Base-by-base conservation (phyloP, 2,797 vertebrate species). In the Furcifer pardalis region DNA sequence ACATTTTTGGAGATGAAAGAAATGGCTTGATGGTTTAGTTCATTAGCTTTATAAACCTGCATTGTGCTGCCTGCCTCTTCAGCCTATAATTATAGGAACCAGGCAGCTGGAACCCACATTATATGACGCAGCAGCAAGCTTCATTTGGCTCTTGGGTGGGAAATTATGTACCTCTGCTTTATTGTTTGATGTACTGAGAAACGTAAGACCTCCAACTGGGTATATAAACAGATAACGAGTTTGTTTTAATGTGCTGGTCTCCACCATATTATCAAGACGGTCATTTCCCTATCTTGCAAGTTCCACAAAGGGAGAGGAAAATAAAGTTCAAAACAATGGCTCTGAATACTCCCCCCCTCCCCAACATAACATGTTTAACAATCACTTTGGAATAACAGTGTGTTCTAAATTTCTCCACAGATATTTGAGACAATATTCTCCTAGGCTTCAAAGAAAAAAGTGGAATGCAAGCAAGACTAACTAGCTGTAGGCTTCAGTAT, bases 191-290 rank as follows among this genome's bases (percentile, higher is more conserved):
- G 88, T 73, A 74, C 81, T 89, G 78, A 92, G 79, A 90, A 91
- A 82, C 40, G 83, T 87, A 84, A 0, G 3, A 78, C 82, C 90
- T 94, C 89, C 90, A 86, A 0, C 89, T 86, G 90, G 85, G 87
- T 59, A 89, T 88, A 90, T 89, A 90, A 92, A 94, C 68, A 79
- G 80, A 89, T 91, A 88, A 91, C 92, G 90, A 90, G 89, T 88
- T 89, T 84, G 83, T 82, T 83, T 89, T 92, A 87, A 87, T 86
- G 77, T 68, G 87, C 80, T 80, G 79, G 83, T 90, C 89, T 89
- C 91, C 69, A 86, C 30, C 4, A 83, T 79, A 71, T 87, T 89
- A 86, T 80, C 89, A 89, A 78, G 90, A 83, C 89, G 89, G 87
- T 77, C 78, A 56, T 92, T 90, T 92, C 77, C 77, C 62, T 72